These are phyloP conservation scores for Anguilla japonica DNA, from an alignment of 2,113 vertebrate species.

Conservation along the genomic window DNA sequence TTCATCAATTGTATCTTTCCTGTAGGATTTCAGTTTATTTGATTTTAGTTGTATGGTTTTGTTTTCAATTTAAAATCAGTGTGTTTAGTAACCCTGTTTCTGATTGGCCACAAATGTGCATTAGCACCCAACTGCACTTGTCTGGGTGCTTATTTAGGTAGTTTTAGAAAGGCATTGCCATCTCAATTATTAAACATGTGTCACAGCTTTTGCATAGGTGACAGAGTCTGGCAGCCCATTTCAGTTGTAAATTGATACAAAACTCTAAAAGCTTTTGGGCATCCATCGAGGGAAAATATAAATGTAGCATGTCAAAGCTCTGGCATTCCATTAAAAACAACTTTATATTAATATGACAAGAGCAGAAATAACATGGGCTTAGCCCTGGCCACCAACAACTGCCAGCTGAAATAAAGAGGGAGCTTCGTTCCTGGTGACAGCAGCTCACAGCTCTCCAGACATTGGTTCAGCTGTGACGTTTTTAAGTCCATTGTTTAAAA, in stretches of 20 bases:
- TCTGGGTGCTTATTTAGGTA: conserved; percentile 50
- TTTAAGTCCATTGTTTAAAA: conserved; percentile 43
- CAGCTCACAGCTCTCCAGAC: neutral
- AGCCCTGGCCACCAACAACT: conserved; percentile 42
- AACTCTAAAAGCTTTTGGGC: conserved; percentile 64
- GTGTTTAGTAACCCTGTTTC: conserved; percentile 9
- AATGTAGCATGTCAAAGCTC: conserved; percentile 51
- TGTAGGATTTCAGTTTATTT: neutral
- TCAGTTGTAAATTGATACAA: conserved; percentile 58
- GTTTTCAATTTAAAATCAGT: too few relatives aligned
- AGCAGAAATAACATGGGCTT: conserved; percentile 40
- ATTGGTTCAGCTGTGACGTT: conserved; percentile 41
- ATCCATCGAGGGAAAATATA: conserved; percentile 60
- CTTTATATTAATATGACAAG: conserved; percentile 51
- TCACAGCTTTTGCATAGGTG: conserved; percentile 49
- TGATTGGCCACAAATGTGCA: conserved; percentile 27
- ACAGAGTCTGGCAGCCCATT: conserved; percentile 52
- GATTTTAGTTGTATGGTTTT: neutral
- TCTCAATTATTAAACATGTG: conserved; percentile 45
- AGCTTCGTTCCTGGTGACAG: conserved; percentile 26
- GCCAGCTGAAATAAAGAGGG: conserved; percentile 45
- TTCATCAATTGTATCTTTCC: neutral
- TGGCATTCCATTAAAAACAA: conserved; percentile 63
- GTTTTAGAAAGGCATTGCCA: conserved; percentile 47
- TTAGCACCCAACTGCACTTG: conserved; percentile 36